Evolutionary conservation across 2,888 invertebrate species (phyloP), one percentile per base, ranked within the genome.

Genomic region (Opisthograptis luteolata): DNA sequence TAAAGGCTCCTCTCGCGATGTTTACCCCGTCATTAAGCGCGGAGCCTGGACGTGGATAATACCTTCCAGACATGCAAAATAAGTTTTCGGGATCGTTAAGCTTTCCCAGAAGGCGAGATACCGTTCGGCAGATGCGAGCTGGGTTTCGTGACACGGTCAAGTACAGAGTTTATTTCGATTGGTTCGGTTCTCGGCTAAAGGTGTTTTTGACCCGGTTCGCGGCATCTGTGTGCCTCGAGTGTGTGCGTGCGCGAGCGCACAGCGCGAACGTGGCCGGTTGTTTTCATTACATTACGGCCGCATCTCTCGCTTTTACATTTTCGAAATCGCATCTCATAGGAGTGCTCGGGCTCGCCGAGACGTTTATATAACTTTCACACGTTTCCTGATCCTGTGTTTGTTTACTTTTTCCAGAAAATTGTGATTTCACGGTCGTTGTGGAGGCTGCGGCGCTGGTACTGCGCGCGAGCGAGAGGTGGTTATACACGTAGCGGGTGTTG

Each of bases 181-280:
- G 80, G 77, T 81, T 84, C 83, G 78, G 75, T 81, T 84, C 81
- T 83, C 78, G 82, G 82, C 80, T 84, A 84, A 87, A 87, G 83
- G 86, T 88, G 89, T 87, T 88, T 87, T 87, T 85, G 87, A 87
- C 88, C 88, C 87, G 87, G 83, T 87, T 84, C 77, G 73, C 60
- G 75, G 78, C 69, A 72, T 72, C 73, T 76, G 76, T 76, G 76
- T 73, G 75, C 69, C 19, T 65, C 72, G 66, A 67, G 60, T 61
- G 61, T 52, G 61, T 65, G 74, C 74, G 78, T 80, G 82, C 77
- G 81, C 73, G 81, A n/a, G n/a, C n/a, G n/a, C n/a, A n/a, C n/a
- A n/a, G n/a, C n/a, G 77, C 68, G 74, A 73, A 71, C 75, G 73
- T 70, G 73, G 70, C 72, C 76, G 76, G 79, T 81, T 84, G 86